Percentiles rank a stretch among this genome's conserved stretches.
These are phyloP conservation scores for Diadegma fenestrale DNA, from an alignment of 2,888 invertebrate genomes.

Conservation along the genomic window DNA sequence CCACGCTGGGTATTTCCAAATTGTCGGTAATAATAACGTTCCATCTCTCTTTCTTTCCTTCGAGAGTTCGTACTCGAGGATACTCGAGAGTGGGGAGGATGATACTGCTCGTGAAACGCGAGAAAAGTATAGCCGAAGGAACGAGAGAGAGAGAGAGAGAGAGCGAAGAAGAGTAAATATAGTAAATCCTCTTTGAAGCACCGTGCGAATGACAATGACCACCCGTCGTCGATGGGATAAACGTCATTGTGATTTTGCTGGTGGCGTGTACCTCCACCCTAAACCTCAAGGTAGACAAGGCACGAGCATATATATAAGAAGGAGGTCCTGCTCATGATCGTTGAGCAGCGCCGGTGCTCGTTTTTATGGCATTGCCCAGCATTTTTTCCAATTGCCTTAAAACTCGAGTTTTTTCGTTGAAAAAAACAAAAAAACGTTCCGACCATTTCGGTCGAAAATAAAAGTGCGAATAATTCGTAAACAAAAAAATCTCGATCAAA, in stretches of 20 bases:
- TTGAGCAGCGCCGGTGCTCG: conserved; percentile 40
- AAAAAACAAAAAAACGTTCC: background rate
- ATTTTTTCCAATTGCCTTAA: conserved; percentile 24
- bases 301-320: conserved; percentile 44
- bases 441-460: too few species aligned
- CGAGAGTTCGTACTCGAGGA: background rate
- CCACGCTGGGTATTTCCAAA: conserved; percentile 58
- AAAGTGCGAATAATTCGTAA: too few species aligned
- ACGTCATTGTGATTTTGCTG: conserved; percentile 71
- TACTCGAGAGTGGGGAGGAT: conserved; percentile 24
- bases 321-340: conserved; percentile 50
- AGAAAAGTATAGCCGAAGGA: background rate
- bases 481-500: too few species aligned
- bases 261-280: conserved; percentile 68
- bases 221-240: conserved; percentile 60
- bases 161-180: conserved; percentile 32
- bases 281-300: conserved; percentile 41
- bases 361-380: conserved; percentile 30
- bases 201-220: conserved; percentile 59
- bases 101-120: conserved; percentile 25
- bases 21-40: conserved; percentile 52
- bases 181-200: conserved; percentile 49
- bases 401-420: background rate
- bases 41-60: background rate
- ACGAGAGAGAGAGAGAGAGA: conserved; percentile 33